A percentile compares a stretch with the other conserved stretches of the same genome.
These are phyloP conservation scores for Mythimna vitellina DNA, from an alignment of 2,888 invertebrate species.

Conservation along the genomic window DNA sequence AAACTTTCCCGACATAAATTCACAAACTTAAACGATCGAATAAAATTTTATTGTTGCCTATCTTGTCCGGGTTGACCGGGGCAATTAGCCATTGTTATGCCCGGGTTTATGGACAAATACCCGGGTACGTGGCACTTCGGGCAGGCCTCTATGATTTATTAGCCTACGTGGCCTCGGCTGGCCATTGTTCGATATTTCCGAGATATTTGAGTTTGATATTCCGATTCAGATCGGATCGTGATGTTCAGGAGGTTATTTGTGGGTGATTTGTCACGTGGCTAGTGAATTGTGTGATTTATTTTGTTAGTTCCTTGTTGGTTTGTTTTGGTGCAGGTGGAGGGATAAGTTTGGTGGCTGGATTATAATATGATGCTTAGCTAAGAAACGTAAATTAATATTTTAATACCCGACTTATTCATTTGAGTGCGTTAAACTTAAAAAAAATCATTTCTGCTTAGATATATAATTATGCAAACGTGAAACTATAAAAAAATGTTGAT, in stretches of 20 bases:
- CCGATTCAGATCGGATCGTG: slow-evolving; percentile 65
- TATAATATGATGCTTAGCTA: too few species aligned
- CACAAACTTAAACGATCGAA: slow-evolving; percentile 69
- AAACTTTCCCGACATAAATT: slow-evolving; percentile 66
- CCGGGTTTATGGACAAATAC: slow-evolving; percentile 70
- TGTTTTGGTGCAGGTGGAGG: slow-evolving; percentile 17
- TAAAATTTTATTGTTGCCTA: slow-evolving; percentile 70
- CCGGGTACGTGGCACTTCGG: slow-evolving; percentile 67
- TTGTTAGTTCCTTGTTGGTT: slow-evolving; percentile 26
- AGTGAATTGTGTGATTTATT: slow-evolving; percentile 61
- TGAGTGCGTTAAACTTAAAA: too few species aligned
- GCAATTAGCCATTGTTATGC: slow-evolving; percentile 76
- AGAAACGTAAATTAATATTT: too few species aligned
- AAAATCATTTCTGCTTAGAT: too few species aligned
- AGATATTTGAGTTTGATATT: slow-evolving; percentile 65
- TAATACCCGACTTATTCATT: too few species aligned
- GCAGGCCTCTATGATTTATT: slow-evolving; percentile 67
- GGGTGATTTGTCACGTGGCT: slow-evolving; percentile 58
- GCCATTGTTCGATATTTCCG: slow-evolving; percentile 67
- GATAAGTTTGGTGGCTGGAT: background rate
- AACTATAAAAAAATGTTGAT: too few species aligned
- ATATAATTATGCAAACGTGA: too few species aligned
- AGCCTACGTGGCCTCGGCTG: slow-evolving; percentile 66
- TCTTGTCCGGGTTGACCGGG: slow-evolving; percentile 69
- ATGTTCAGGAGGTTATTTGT: slow-evolving; percentile 62